Conservation (phyloP, 2,888 invertebrate species). For the Agriopis marginaria region DNA sequence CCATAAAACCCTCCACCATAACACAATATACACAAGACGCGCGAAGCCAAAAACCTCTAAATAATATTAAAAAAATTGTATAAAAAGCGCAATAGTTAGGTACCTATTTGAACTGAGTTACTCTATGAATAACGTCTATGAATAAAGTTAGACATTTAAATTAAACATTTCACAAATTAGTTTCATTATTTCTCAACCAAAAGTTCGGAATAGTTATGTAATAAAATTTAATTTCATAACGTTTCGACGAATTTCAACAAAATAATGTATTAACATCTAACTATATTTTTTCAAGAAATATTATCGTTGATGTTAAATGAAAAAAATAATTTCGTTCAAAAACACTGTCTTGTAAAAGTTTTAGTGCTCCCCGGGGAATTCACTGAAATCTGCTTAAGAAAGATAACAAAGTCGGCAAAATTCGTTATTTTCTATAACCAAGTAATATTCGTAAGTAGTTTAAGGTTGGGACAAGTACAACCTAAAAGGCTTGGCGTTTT, state of each 20-base stretch:
- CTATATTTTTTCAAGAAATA: slow-evolving; percentile 13
- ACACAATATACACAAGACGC: too few relatives aligned
- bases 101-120: too few relatives aligned
- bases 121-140: too few relatives aligned
- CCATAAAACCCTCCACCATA: too few relatives aligned
- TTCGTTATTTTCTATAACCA: slow-evolving; percentile 42
- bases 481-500: background rate
- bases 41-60: too few relatives aligned
- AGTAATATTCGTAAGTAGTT: slow-evolving; percentile 32
- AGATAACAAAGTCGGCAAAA: slow-evolving; percentile 42
- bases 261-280: background rate
- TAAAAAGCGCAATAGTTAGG: too few relatives aligned
- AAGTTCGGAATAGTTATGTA: background rate
- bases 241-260: background rate
- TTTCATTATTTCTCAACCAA: background rate
- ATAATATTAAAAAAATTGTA: too few relatives aligned
- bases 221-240: background rate
- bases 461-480: background rate
- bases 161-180: background rate
- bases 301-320: slow-evolving; percentile 15
- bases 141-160: too few relatives aligned
- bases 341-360: slow-evolving; percentile 42
- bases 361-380: slow-evolving; percentile 35
- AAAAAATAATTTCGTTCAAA: slow-evolving; percentile 43
- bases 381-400: slow-evolving; percentile 37